Base-by-base conservation (phyloP, 2,113 vertebrate species). In the Ibidorhyncha struthersii region DNA sequence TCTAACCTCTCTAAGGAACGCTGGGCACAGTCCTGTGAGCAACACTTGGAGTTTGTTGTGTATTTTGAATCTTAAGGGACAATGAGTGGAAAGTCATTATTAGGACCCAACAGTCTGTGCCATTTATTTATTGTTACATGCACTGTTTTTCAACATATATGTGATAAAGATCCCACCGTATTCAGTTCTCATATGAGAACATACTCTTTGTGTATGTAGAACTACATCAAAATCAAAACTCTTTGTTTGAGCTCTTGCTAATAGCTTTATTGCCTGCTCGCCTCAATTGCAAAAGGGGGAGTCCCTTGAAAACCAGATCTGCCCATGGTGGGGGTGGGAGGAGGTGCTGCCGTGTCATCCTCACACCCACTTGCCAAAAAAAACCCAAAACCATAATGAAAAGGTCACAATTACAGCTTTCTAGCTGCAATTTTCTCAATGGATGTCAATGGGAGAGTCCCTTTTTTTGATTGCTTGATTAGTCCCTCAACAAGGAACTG, bases 321-420 rank as follows among this genome's bases (percentile, higher is more conserved):
- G 22, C 10, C 43, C 1, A 1, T 41, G 49, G 10, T 15, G 18
- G 29, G 18, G 10, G 14, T 9, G 5, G 55, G 29, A 49, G 70
- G n/a, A 71, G 38, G 1, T 36, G n/a, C 32, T 83, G n/a, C 45
- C 11, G 34, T 29, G 18, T 36, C 36, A 25, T 73, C 25, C n/a
- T 38, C 21, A 52, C 30, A 27, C 9, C 12, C 10, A 47, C 20
- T 14, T 67, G 32, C 71, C 36, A 47, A 20, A 32, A 90, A 32
- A 32, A 22, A 3, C 0, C 25, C 32, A 61, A 69, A 12, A 9
- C 16, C 9, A 0, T 26, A 36, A 53, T 9, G 40, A 38, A 52
- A 47, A 38, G 38, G 9, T 72, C 56, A 62, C 9, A 47, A 13
- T 79, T 90, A 7, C 30, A 58, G n/a, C 49, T 67, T 69, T 76